Conservation (phyloP, 2,113 vertebrate species). For the Aptenodytes patagonicus region DNA sequence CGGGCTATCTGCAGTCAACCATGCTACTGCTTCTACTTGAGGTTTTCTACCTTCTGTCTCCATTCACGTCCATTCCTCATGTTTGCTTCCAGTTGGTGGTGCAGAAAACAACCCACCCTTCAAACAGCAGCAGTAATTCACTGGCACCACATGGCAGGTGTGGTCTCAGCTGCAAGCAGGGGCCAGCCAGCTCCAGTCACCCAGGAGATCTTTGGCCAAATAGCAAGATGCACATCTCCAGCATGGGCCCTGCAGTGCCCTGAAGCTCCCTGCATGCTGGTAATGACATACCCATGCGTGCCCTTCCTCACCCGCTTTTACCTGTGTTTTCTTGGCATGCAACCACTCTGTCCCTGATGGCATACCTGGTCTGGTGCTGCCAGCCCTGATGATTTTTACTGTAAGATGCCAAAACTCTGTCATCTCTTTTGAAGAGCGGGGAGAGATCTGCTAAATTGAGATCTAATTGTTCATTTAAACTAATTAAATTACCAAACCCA, state of each 20-base stretch:
- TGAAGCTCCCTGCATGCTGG: background rate
- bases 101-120: background rate
- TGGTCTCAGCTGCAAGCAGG: background rate
- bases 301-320: background rate
- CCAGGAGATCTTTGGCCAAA: background rate
- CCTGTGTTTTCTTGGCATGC: background rate
- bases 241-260: background rate
- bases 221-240: background rate
- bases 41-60: background rate
- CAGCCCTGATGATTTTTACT: fast-evolving
- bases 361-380: background rate
- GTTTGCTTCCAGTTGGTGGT: background rate
- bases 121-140: background rate
- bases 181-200: background rate
- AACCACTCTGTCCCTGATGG: background rate
- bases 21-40: background rate
- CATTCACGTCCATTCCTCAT: background rate
- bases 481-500: background rate
- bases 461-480: background rate
- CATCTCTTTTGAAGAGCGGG: background rate
- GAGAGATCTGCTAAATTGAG: background rate
- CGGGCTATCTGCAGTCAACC: background rate
- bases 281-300: fast-evolving
- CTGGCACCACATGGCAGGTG: background rate
- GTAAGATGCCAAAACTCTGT: background rate